phyloP scores from a whole-genome alignment of 2,888 invertebrate species.

The Orgyia antiqua region DNA sequence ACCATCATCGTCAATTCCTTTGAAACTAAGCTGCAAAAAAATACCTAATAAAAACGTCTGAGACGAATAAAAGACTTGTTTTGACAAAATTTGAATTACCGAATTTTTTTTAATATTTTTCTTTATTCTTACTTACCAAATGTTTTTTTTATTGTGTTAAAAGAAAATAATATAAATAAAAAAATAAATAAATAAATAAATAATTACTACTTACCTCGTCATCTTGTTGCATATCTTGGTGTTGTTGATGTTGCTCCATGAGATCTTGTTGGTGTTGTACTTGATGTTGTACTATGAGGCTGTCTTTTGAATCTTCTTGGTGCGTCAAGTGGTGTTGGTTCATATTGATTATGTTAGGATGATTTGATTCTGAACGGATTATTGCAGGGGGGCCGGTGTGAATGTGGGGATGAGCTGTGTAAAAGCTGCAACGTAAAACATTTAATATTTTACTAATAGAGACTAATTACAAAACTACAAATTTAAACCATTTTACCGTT shows the following conservation, averaged over 20 bases:
- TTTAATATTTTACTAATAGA: background rate
- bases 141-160: no score
- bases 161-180: no score
- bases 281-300: constrained; percentile 68
- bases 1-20: constrained; percentile 73
- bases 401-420: constrained; percentile 66
- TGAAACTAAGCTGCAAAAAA: constrained; percentile 63
- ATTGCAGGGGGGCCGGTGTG: constrained; percentile 69
- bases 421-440: constrained; percentile 55
- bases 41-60: no score
- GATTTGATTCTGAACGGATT: constrained; percentile 64
- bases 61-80: no score
- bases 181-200: no score
- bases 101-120: background rate
- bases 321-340: constrained; percentile 59
- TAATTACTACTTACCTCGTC: constrained; percentile 71
- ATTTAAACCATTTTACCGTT: no score
- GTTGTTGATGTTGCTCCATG: constrained; percentile 69
- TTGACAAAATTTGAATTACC: no score
- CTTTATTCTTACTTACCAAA: no score
- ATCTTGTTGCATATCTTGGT: constrained; percentile 68
- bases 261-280: constrained; percentile 70
- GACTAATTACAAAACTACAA: no score
- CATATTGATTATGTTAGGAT: constrained; percentile 60
- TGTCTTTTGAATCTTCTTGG: constrained; percentile 71